Conservation (phyloP, 2,113 vertebrate genomes). For the Phalacrocorax carbo region DNA sequence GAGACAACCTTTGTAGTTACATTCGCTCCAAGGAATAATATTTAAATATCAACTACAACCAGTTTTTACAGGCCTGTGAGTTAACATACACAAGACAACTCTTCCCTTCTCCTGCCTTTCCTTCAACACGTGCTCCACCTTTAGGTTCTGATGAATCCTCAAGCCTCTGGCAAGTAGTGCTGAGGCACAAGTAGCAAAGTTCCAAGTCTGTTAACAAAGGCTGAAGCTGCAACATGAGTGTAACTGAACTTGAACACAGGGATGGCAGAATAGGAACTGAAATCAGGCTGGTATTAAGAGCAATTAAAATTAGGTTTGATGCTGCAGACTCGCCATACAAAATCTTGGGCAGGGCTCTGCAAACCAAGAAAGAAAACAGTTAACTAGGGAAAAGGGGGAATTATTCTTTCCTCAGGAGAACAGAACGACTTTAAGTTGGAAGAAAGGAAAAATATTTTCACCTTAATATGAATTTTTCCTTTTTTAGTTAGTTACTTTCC, state of each 20-base stretch:
- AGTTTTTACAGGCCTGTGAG: conserved; percentile 26
- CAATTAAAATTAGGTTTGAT: background rate
- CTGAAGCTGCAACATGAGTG: background rate
- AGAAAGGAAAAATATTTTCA: background rate
- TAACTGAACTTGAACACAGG: background rate
- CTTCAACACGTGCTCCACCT: background rate
- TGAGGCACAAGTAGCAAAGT: background rate
- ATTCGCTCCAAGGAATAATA: background rate
- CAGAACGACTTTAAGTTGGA: background rate
- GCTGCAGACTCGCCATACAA: background rate
- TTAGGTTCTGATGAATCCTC: background rate
- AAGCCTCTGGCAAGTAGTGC: background rate
- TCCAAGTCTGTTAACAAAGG: background rate
- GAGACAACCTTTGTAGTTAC: background rate
- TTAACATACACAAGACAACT: background rate
- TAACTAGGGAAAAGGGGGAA: background rate
- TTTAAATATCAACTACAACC: conserved; percentile 21
- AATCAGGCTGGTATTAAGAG: background rate
- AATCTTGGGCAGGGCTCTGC: background rate
- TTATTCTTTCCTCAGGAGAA: background rate
- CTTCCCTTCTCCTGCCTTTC: background rate
- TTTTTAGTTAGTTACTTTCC: background rate
- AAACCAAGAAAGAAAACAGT: background rate
- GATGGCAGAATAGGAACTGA: background rate
- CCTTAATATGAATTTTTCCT: background rate